These are phyloP conservation scores for Bradypus variegatus DNA, from an alignment of 2,797 vertebrate species.

Conservation along the genomic window DNA sequence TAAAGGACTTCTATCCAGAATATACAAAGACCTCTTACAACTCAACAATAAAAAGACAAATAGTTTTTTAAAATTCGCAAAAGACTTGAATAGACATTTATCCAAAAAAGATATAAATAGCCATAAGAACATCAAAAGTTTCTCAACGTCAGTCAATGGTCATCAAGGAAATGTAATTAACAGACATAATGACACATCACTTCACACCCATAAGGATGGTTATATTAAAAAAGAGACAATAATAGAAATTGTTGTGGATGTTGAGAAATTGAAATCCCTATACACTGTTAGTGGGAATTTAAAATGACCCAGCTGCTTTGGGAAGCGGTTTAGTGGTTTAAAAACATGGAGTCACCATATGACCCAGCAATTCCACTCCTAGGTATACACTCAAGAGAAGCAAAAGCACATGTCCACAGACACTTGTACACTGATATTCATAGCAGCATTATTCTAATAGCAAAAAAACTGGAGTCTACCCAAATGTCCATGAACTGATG, in stretches of 20 bases:
- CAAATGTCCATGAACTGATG: not conserved
- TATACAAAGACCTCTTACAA: not conserved
- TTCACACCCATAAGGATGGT: not conserved
- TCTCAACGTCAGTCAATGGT: not conserved
- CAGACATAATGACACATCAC: not conserved
- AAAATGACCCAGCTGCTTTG: not conserved
- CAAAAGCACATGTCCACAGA: not conserved
- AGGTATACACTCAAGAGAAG: not conserved
- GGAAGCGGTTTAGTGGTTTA: not conserved
- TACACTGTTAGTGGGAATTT: accelerated
- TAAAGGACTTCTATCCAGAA: not conserved
- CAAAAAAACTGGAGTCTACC: not conserved
- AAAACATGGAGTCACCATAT: not conserved
- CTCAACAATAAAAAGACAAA: not conserved
- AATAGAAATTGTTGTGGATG: too few relatives aligned
- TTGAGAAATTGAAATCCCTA: not conserved
- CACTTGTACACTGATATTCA: not conserved
- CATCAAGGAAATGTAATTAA: not conserved
- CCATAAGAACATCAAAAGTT: not conserved
- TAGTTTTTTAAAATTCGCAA: not conserved
- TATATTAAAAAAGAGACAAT: not conserved
- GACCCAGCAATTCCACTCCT: not conserved
- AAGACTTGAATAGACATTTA: not conserved
- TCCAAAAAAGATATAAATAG: not conserved
- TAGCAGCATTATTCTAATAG: not conserved